Base-by-base conservation (phyloP, 2,888 invertebrate genomes). In the Didymodactylos carnosus region DNA sequence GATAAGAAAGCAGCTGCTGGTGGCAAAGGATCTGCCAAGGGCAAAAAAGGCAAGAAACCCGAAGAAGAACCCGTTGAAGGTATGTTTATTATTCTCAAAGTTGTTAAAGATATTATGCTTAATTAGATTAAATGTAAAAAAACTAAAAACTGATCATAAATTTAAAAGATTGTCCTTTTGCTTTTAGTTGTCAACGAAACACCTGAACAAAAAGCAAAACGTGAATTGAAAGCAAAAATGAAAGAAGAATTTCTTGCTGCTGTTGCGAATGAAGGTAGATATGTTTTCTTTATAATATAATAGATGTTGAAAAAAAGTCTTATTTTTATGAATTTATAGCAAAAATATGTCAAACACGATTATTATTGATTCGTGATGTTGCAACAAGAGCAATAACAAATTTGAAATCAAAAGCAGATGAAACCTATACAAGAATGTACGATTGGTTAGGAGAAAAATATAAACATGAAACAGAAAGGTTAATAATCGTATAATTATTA, bases 361-460 rank as follows among this genome's bases (percentile, higher is more conserved):
- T 82, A 76, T 80, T 81, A 39, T 77, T 82, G 75, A 80, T 82
- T 62, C 80, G 79, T 72, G 40, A 76, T 3, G 77, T 80, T 39
- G 80, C 80, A 16, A 77, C 77, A 72, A 77, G 76, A 19, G 78
- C 82, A 5, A 75, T 82, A 43, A 79, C 80, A 73, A 80, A 81
- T 29, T 77, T 83, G 23, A 82, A 81, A 76, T 73, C 72, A 70
- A 81, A 81, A 75, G 81, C 78, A 39, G 82, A 82, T 39, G 77
- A 79, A 39, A 79, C 80, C 3, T 82, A 80, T 75, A 81, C 81
- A 73, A 81, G 81, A 73, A 81, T 83, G 81, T 79, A 80, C 77
- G 83, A 82, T 76, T 82, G 82, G 82, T 78, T 83, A 6, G 83
- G 83, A 19, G 80, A 82, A 3, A 77, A 82, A 62, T 82, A 80